Conservation (phyloP, 2,888 invertebrate genomes). For the Ophion obscuratus region DNA sequence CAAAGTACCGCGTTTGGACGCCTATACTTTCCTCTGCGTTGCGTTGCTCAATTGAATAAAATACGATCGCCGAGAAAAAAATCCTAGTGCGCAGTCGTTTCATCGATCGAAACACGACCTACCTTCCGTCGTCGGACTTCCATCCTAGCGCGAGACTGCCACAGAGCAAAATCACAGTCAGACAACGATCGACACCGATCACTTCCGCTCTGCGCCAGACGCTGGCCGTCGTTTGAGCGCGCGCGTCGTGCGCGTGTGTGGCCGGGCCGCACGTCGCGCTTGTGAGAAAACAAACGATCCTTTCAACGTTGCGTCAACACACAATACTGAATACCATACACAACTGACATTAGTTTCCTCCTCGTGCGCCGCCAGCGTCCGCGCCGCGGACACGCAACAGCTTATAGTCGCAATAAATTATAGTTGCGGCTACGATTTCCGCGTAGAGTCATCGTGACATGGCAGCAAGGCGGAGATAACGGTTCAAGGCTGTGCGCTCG, state of each 20-base stretch:
- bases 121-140: conserved; percentile 70
- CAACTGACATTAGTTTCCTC: conserved; percentile 3
- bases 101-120: neutral
- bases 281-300: conserved; percentile 33
- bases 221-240: neutral
- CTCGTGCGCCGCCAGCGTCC: neutral
- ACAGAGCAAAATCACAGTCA: neutral
- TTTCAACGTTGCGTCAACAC: conserved; percentile 29
- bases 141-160: conserved; percentile 62
- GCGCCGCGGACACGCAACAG: neutral
- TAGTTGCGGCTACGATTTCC: conserved; percentile 23
- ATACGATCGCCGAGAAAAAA: too few species aligned
- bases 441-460: conserved; percentile 66
- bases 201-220: neutral
- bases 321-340: neutral
- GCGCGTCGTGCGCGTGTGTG: too few species aligned
- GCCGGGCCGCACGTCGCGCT: too few species aligned
- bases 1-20: too few species aligned
- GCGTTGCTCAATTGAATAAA: too few species aligned
- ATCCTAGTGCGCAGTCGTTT: too few species aligned
- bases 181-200: neutral
- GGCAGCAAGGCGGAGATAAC: conserved; percentile 68
- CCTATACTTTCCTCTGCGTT: too few species aligned
- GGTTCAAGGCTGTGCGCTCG: conserved; percentile 66
- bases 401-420: conserved; percentile 8